These are phyloP conservation scores for Anarrhichthys ocellatus DNA, from an alignment of 2,113 vertebrate genomes.

Conservation along the genomic window DNA sequence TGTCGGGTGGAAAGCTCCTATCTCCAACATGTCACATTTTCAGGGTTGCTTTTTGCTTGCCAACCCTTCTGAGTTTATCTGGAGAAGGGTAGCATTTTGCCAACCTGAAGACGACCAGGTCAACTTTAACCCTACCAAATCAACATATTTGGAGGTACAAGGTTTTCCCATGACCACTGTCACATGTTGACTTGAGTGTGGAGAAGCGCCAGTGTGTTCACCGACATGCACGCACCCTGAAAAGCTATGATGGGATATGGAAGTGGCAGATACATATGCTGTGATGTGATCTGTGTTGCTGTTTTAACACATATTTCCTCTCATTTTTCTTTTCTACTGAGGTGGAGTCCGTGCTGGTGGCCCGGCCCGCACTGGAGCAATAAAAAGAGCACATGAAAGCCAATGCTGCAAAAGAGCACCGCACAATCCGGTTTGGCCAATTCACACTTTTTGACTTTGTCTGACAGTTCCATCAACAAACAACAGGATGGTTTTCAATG, in stretches of 20 bases:
- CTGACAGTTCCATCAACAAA: conserved; percentile 73
- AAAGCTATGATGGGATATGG: background rate
- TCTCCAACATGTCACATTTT: conserved; percentile 37
- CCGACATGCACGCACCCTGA: conserved; percentile 15
- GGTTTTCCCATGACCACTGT: background rate
- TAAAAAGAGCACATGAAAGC: conserved; percentile 59
- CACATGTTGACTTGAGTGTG: conserved; percentile 17
- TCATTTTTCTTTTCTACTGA: conserved; percentile 10
- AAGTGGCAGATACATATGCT: conserved; percentile 13
- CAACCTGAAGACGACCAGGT: background rate
- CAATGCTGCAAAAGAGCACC: conserved; percentile 46
- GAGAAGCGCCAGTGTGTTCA: background rate
- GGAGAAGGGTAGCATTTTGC: background rate
- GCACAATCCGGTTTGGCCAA: conserved; percentile 67
- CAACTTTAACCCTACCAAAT: background rate
- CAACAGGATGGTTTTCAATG: conserved; percentile 58
- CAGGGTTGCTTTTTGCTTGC: conserved; percentile 14
- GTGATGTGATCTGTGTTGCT: background rate
- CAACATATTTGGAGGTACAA: conserved; percentile 1
- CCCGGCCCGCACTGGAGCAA: conserved; percentile 18
- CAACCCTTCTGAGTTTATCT: conserved; percentile 7
- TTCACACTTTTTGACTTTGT: conserved; percentile 65
- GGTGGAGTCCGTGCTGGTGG: conserved; percentile 39
- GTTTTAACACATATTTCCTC: conserved; percentile 17
- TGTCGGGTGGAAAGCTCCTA: background rate